Evolutionary conservation across 2,113 vertebrate species (phyloP).

Genomic region (Typhlomys cinereus): DNA sequence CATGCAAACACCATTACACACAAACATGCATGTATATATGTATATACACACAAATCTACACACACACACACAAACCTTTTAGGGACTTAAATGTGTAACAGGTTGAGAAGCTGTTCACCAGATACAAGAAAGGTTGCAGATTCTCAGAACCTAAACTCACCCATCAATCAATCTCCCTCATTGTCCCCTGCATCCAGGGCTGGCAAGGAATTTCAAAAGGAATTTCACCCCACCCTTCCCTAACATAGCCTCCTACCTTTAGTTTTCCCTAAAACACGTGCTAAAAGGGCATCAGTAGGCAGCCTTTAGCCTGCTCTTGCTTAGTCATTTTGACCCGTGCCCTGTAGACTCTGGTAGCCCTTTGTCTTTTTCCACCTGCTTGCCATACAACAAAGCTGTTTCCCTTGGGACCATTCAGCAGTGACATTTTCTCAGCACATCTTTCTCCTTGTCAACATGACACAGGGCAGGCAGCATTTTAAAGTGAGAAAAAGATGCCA

Average conservation of each 20-base stretch:
- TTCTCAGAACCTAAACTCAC: neutral
- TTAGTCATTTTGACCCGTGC: neutral
- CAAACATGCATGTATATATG: no score
- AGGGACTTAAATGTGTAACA: neutral
- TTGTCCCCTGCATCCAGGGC: neutral
- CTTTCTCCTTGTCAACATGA: slow-evolving; percentile 70
- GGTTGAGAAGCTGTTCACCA: neutral
- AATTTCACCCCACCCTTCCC: neutral
- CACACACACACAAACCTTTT: no score
- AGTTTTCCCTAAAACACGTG: neutral
- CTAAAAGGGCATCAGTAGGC: neutral
- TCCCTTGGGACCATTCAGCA: slow-evolving; percentile 58
- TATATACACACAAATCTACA: neutral
- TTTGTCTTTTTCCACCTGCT: neutral
- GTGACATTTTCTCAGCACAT: slow-evolving; percentile 56
- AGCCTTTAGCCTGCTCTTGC: neutral
- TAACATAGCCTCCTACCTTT: neutral
- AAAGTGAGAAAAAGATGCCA: neutral
- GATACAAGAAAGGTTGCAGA: neutral
- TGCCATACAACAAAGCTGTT: slow-evolving; percentile 58
- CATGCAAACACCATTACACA: no score
- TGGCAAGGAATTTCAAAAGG: neutral
- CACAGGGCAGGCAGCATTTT: slow-evolving; percentile 49
- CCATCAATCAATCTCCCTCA: neutral
- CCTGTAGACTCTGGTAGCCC: neutral